These are phyloP conservation scores for Pseudopipra pipra DNA, from an alignment of 2,113 vertebrate genomes.

Conservation along the genomic window DNA sequence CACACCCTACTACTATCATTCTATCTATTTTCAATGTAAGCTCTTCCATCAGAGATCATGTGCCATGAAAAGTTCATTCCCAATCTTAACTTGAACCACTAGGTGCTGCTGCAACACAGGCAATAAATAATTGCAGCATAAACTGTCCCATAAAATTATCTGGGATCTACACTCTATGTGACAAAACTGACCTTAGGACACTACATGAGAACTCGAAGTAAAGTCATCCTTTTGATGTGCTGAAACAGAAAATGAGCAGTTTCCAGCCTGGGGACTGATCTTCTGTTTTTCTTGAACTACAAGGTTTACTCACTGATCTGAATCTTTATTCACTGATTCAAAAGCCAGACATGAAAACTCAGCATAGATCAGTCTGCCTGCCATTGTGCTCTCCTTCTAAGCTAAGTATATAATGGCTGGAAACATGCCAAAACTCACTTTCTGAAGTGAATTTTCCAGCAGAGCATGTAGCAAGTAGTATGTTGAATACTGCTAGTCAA, in stretches of 20 bases:
- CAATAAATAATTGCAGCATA: neutral
- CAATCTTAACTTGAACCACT: constrained; percentile 51
- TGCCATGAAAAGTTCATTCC: neutral
- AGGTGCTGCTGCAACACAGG: constrained; percentile 62
- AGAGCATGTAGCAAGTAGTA: neutral
- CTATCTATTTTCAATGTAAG: neutral
- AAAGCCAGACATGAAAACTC: neutral
- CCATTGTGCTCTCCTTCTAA: neutral
- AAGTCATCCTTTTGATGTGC: neutral
- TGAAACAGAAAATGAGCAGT: neutral
- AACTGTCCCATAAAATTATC: neutral
- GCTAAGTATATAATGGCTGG: neutral
- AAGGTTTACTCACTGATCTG: neutral
- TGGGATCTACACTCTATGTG: neutral
- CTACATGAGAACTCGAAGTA: neutral
- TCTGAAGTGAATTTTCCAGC: neutral
- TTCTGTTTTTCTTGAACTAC: neutral
- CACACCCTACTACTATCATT: neutral
- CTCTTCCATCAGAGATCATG: neutral
- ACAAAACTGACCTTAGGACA: neutral
- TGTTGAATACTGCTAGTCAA: neutral
- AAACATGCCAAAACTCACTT: neutral
- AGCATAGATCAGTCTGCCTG: neutral
- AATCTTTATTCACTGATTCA: neutral
- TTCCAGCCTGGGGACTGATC: neutral